These are phyloP conservation scores for Passerculus sandwichensis DNA, from an alignment of 2,797 vertebrate genomes.

Conservation along the genomic window DNA sequence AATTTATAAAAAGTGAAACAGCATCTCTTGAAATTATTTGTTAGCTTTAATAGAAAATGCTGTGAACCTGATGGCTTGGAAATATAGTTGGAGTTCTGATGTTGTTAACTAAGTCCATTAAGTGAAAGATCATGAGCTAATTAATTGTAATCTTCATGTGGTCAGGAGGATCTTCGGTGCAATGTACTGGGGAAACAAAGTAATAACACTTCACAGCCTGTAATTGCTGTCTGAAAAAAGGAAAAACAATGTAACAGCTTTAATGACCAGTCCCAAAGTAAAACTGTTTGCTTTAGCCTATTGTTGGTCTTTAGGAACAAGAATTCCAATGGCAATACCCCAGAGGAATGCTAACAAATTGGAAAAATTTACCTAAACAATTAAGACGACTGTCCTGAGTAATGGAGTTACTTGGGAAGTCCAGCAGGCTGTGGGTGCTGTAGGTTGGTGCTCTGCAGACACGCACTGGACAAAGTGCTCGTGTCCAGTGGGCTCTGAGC, in stretches of 20 bases:
- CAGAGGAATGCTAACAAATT: neutral
- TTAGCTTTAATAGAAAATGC: neutral
- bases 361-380: neutral
- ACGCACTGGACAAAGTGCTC: accelerated
- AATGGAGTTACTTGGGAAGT: neutral
- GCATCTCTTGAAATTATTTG: neutral
- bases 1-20: neutral
- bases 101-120: neutral
- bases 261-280: neutral
- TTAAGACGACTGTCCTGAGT: neutral
- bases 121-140: neutral
- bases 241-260: neutral
- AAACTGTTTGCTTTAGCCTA: neutral
- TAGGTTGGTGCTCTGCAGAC: neutral
- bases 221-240: neutral
- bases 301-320: slow-evolving; percentile 10
- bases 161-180: neutral
- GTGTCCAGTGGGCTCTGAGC: neutral
- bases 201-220: neutral
- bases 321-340: neutral
- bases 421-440: neutral
- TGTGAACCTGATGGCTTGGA: neutral
- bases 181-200: neutral
- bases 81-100: neutral
- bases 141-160: neutral